A percentile compares a stretch with the other conserved stretches of the same genome.
These are phyloP conservation scores for Calyptommatus sinebrachiatus DNA, from an alignment of 2,113 vertebrate genomes.

Conservation along the genomic window DNA sequence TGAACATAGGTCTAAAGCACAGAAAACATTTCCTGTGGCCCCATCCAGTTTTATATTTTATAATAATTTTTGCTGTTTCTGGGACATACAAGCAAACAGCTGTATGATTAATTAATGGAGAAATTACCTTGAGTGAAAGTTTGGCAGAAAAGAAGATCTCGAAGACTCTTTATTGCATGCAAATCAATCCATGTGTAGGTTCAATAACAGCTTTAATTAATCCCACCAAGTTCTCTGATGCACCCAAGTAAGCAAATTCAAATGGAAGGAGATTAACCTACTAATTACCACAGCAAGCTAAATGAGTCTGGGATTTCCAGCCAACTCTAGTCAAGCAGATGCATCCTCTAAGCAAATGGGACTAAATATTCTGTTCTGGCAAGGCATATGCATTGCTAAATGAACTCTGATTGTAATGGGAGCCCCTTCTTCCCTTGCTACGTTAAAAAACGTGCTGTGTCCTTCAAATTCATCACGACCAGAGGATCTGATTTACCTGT, in stretches of 20 bases:
- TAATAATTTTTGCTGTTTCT: background rate
- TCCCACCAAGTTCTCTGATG: background rate
- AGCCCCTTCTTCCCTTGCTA: background rate
- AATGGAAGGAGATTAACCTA: background rate
- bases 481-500: rapidly evolving
- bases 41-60: background rate
- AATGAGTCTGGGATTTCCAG: background rate
- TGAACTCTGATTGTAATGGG: background rate
- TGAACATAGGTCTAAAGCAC: background rate
- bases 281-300: conserved; percentile 8
- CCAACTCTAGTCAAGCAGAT: background rate
- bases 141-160: conserved; percentile 1
- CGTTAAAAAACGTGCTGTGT: no score
- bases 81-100: background rate
- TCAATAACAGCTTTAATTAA: background rate
- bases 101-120: background rate
- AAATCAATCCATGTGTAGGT: conserved; percentile 12
- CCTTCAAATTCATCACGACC: background rate
- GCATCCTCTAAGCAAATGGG: background rate
- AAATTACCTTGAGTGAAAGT: background rate
- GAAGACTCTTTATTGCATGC: background rate
- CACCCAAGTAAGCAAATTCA: background rate
- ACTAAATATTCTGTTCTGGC: background rate
- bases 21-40: background rate
- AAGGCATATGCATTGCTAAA: conserved; percentile 6